These are phyloP conservation scores for Dastarcus helophoroides DNA, from an alignment of 2,888 invertebrate species.

Conservation along the genomic window DNA sequence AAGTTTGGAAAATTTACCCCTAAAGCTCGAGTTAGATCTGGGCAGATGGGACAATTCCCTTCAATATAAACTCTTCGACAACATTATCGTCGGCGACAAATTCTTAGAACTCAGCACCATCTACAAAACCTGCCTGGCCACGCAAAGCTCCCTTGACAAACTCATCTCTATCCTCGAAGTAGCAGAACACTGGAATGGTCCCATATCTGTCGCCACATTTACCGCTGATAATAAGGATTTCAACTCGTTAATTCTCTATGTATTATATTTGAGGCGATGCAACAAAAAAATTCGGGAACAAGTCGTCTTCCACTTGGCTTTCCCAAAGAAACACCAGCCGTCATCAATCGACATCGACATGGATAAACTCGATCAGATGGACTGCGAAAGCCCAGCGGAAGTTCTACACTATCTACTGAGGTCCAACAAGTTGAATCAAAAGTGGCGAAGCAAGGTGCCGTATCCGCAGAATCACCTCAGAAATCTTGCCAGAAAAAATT, in stretches of 20 bases:
- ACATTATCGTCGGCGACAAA: constrained; percentile 54
- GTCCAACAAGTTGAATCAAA: constrained; percentile 15
- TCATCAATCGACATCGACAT: constrained; percentile 26
- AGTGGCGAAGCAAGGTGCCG: constrained; percentile 61
- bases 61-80: constrained; percentile 61
- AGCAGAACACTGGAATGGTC: constrained; percentile 73
- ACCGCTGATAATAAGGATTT: constrained; percentile 58
- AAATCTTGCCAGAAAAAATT: constrained; percentile 76
- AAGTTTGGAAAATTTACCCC: constrained; percentile 13
- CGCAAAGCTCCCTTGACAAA: constrained; percentile 77
- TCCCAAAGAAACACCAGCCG: constrained; percentile 47
- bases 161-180: constrained; percentile 64
- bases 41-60: constrained; percentile 66
- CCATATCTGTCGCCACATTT: constrained; percentile 73
- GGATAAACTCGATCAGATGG: constrained; percentile 33
- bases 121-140: constrained; percentile 55
- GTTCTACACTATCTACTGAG: constrained; percentile 49
- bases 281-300: constrained; percentile 60
- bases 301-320: constrained; percentile 63
- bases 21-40: constrained; percentile 50
- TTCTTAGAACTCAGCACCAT: constrained; percentile 49
- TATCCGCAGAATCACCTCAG: constrained; percentile 86
- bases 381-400: constrained; percentile 59
- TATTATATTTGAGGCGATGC: constrained; percentile 65
- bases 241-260: constrained; percentile 57